A percentile compares a stretch with the other conserved stretches of the same genome.
Evolutionary conservation across 2,113 vertebrate species (phyloP).

Genomic region (Siphamia tubifer): DNA sequence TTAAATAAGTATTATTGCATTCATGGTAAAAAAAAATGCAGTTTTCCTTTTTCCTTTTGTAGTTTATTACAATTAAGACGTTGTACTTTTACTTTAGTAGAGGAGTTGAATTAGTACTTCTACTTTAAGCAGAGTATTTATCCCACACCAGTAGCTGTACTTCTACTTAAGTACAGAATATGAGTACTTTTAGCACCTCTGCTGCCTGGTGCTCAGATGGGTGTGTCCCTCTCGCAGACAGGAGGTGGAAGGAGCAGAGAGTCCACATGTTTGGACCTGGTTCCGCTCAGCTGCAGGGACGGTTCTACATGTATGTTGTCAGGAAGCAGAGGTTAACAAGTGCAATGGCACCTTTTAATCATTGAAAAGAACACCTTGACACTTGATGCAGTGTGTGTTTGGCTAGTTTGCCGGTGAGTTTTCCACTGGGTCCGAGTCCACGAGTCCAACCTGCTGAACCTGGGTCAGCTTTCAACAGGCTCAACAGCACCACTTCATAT

Average conservation of each 20-base stretch:
- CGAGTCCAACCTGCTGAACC: conserved; percentile 57
- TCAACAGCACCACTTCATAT: background rate
- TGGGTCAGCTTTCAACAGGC: conserved; percentile 27
- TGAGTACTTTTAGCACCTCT: too few relatives aligned
- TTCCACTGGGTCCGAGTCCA: conserved; percentile 55
- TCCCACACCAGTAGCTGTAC: too few relatives aligned
- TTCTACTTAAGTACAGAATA: too few relatives aligned
- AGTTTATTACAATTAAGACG: too few relatives aligned
- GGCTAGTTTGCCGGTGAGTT: conserved; percentile 41
- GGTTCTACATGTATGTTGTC: conserved; percentile 3
- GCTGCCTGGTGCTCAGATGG: conserved; percentile 20
- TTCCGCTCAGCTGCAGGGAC: background rate
- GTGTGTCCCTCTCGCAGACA: conserved; percentile 36
- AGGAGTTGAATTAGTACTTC: too few relatives aligned
- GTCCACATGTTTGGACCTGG: too few relatives aligned
- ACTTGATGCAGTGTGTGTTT: conserved; percentile 22
- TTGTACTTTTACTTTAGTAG: too few relatives aligned
- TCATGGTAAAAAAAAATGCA: too few relatives aligned
- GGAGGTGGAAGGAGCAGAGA: too few relatives aligned
- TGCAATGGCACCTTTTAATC: conserved; percentile 61
- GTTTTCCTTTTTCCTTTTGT: too few relatives aligned
- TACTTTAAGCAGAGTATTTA: too few relatives aligned
- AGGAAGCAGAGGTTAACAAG: conserved; percentile 49
- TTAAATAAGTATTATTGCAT: too few relatives aligned
- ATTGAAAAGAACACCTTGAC: conserved; percentile 68